phyloP scores from a whole-genome alignment of 2,113 vertebrate species.

The Mixornis gularis region DNA sequence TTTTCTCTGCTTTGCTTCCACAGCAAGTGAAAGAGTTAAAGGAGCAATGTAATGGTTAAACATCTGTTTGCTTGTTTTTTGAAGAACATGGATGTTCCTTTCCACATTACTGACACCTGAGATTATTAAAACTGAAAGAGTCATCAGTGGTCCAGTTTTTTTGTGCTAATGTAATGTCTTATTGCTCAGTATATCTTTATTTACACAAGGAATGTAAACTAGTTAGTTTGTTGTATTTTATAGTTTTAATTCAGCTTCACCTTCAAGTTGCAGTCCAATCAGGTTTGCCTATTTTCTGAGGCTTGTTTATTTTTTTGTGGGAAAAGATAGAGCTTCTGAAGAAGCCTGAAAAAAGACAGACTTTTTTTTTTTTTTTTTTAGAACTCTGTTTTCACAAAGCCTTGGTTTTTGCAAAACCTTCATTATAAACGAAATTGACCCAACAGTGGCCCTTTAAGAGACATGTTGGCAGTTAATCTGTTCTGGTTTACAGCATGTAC shows the following conservation, averaged over 20 bases:
- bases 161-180: neutral
- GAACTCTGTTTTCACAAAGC: neutral
- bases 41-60: neutral
- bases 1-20: neutral
- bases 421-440: conserved; percentile 10
- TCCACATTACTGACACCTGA: neutral
- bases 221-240: neutral
- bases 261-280: neutral
- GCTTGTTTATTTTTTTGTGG: neutral
- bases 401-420: conserved; percentile 13
- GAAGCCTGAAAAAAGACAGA: neutral
- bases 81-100: neutral
- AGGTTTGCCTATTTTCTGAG: neutral
- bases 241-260: neutral
- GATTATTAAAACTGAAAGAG: neutral
- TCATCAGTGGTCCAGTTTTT: neutral
- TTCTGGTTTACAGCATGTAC: conserved; percentile 68
- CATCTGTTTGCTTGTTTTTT: neutral
- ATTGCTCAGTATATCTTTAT: neutral
- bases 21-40: neutral
- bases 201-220: neutral
- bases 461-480: conserved; percentile 70
- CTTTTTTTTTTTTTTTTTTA: neutral
- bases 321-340: neutral
- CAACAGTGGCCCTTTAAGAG: conserved; percentile 63